Conservation (phyloP, 2,797 vertebrate species). For the Sebastes reedi region DNA sequence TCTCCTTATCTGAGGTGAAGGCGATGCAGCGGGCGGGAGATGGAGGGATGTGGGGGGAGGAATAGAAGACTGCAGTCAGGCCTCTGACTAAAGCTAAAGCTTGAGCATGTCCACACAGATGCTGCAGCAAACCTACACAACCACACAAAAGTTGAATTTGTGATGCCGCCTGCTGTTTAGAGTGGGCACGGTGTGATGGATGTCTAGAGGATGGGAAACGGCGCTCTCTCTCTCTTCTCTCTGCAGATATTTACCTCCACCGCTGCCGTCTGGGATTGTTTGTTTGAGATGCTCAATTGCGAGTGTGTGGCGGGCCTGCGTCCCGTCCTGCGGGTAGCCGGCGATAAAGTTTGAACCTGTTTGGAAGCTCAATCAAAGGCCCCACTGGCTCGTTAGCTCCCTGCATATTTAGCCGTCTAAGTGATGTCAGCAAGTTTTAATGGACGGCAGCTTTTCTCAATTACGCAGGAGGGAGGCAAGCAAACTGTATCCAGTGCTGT, state of each 20-base stretch:
- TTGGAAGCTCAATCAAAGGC: conserved; percentile 74
- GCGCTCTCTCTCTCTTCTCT: not conserved
- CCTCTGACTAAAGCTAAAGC: conserved; percentile 17
- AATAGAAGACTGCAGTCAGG: conserved; percentile 4
- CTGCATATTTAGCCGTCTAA: conserved; percentile 78
- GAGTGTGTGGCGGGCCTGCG: conserved; percentile 57
- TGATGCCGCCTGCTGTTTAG: conserved; percentile 45
- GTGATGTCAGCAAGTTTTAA: conserved; percentile 88
- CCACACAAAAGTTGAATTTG: conserved; percentile 27
- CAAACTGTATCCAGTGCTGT: conserved; percentile 66
- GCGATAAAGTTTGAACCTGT: conserved; percentile 73
- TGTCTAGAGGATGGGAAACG: conserved; percentile 15
- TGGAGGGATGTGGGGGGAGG: conserved; percentile 31
- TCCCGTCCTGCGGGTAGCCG: conserved; percentile 53
- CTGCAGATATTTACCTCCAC: conserved; percentile 46
- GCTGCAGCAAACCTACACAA: conserved; percentile 34
- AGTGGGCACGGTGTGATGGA: conserved; percentile 23
- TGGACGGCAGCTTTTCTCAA: conserved; percentile 83
- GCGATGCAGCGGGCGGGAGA: conserved; percentile 30
- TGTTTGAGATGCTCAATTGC: conserved; percentile 73
- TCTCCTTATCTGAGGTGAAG: conserved; percentile 45
- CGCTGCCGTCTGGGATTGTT: conserved; percentile 59
- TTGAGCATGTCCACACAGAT: conserved; percentile 20
- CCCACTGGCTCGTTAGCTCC: conserved; percentile 76
- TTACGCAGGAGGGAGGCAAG: conserved; percentile 79